A percentile compares a stretch with the other conserved stretches of the same genome.
These are phyloP conservation scores for Lerista edwardsae DNA, from an alignment of 2,797 vertebrate species.

Conservation along the genomic window DNA sequence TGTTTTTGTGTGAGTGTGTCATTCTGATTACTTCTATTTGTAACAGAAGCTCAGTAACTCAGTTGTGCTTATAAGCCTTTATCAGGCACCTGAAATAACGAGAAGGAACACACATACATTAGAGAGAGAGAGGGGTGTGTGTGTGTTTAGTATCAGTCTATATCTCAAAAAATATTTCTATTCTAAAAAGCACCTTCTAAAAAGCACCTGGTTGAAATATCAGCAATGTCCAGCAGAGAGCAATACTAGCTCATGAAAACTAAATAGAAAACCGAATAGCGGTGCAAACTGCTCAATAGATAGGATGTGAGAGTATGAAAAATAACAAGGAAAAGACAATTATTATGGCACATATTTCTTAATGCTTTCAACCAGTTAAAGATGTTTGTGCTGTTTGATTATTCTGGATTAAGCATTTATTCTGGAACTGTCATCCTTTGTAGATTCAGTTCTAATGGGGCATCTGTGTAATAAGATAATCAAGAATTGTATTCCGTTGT, in stretches of 20 bases:
- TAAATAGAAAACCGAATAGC: too few species aligned
- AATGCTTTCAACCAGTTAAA: too few species aligned
- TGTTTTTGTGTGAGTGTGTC: neutral
- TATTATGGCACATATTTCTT: neutral
- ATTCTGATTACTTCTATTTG: neutral
- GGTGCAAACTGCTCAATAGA: neutral
- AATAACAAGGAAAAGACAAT: neutral
- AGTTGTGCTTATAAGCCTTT: neutral
- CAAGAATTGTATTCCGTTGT: too few species aligned
- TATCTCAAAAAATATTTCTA: neutral
- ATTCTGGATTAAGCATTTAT: too few species aligned
- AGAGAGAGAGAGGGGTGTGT: neutral
- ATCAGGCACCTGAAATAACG: neutral
- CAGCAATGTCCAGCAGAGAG: slow-evolving; percentile 36
- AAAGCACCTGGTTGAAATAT: neutral
- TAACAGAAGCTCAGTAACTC: neutral
- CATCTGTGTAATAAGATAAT: too few species aligned
- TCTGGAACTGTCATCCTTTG: too few species aligned
- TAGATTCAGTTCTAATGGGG: too few species aligned
- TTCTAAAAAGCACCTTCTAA: neutral
- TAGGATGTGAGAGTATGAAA: neutral
- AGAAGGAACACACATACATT: neutral
- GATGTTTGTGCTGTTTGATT: too few species aligned
- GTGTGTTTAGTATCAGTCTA: neutral
- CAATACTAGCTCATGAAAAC: neutral